Evolutionary conservation across 2,113 vertebrate genomes (phyloP).

Genomic region (Myxocyprinus asiaticus): DNA sequence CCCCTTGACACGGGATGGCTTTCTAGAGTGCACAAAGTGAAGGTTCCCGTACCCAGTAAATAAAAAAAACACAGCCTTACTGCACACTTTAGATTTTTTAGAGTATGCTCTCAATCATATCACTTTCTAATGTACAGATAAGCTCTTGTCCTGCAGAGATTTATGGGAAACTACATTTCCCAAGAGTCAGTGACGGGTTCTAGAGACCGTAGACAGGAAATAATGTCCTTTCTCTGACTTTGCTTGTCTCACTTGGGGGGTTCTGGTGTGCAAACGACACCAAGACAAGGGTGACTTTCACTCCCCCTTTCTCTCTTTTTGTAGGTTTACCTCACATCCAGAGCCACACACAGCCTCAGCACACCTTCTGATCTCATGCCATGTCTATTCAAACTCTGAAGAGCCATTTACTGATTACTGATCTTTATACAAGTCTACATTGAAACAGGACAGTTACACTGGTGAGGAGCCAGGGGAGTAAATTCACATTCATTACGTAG

Average conservation of each 20-base stretch:
- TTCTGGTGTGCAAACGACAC: constrained; percentile 17
- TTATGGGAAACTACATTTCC: constrained; percentile 37
- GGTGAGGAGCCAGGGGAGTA: constrained; percentile 6
- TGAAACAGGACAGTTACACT: constrained; percentile 5
- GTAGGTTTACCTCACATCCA: neutral
- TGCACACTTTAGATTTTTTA: neutral
- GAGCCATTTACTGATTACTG: constrained; percentile 7
- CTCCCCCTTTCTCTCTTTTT: constrained; percentile 21
- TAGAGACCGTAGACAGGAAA: constrained; percentile 37
- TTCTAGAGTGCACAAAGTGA: constrained; percentile 18
- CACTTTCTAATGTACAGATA: constrained; percentile 12
- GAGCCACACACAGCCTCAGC: constrained; percentile 4
- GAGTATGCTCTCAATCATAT: constrained; percentile 32
- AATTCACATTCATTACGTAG: constrained; percentile 30
- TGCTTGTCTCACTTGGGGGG: constrained; percentile 45
- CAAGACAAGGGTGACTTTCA: constrained; percentile 35
- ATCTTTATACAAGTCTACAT: constrained; percentile 27
- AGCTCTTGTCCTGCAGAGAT: neutral
- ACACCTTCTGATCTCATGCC: neutral
- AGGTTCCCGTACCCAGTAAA: constrained; percentile 6
- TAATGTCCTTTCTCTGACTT: constrained; percentile 58
- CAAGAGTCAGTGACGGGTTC: constrained; percentile 49
- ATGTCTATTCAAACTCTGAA: constrained; percentile 10
- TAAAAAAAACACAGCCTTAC: neutral
- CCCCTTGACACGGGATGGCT: constrained; percentile 3